Evolutionary conservation across 2,113 vertebrate genomes (phyloP).

Genomic region (Oncorhynchus kisutch): DNA sequence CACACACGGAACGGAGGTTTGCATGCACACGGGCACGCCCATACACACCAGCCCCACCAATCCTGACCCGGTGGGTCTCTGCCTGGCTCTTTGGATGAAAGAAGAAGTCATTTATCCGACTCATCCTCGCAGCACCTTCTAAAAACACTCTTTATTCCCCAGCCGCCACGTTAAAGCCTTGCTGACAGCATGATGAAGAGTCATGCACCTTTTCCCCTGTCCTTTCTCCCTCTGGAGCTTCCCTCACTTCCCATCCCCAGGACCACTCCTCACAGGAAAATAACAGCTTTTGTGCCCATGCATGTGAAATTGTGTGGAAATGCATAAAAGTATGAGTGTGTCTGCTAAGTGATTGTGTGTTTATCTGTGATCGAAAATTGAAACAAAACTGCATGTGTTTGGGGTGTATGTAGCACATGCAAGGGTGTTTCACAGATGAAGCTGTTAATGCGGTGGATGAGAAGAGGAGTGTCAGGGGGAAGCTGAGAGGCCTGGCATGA

Average conservation of each 20-base stretch:
- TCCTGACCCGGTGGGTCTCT: constrained; percentile 29
- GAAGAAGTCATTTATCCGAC: constrained; percentile 67
- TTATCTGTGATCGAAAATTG: neutral
- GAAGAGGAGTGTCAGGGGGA: constrained; percentile 48
- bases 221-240: constrained; percentile 23
- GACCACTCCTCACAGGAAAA: too few relatives aligned
- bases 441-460: constrained; percentile 49
- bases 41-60: constrained; percentile 10
- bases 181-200: constrained; percentile 78
- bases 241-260: neutral
- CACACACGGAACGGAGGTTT: neutral
- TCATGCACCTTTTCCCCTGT: neutral
- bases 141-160: constrained; percentile 62
- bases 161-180: constrained; percentile 43
- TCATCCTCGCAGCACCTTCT: constrained; percentile 65
- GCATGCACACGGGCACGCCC: neutral
- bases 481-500: constrained; percentile 35
- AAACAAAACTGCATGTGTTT: constrained; percentile 11
- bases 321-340: constrained; percentile 9
- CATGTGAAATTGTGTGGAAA: constrained; percentile 15
- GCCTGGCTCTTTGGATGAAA: constrained; percentile 58
- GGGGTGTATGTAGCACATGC: neutral
- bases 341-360: neutral
- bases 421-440: constrained; percentile 15
- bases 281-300: neutral